A percentile compares a stretch with the other conserved stretches of the same genome.
phyloP scores from a whole-genome alignment of 2,888 invertebrate species.

The Philereme transversata region DNA sequence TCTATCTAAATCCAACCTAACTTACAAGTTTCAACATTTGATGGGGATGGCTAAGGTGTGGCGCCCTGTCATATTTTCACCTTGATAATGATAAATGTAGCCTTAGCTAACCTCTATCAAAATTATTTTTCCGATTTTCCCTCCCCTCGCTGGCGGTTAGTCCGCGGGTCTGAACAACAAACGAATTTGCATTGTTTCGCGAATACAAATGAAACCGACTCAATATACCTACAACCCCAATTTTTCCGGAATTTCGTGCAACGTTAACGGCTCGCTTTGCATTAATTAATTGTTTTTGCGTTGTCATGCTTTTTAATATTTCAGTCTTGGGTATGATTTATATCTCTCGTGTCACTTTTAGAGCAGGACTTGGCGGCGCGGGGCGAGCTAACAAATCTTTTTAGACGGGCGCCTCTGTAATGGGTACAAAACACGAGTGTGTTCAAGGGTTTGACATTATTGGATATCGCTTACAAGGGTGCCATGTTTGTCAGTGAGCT shows the following conservation, averaged over 20 bases:
- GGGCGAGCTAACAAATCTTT: conserved; percentile 41
- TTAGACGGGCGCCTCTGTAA: conserved; percentile 48
- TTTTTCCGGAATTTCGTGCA: conserved; percentile 51
- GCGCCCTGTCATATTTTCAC: conserved; percentile 62
- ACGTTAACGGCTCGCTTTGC: conserved; percentile 47
- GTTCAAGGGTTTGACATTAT: conserved; percentile 60
- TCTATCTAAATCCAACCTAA: background rate
- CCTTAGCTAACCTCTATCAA: conserved; percentile 63
- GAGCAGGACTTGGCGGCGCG: conserved; percentile 33
- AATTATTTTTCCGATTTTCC: conserved; percentile 63
- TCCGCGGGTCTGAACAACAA: conserved; percentile 54
- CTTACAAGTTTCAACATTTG: conserved; percentile 45
- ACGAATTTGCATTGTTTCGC: conserved; percentile 65
- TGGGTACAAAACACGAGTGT: conserved; percentile 55
- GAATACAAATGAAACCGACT: conserved; percentile 50
- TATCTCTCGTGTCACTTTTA: conserved; percentile 47
- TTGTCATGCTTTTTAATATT: conserved; percentile 64
- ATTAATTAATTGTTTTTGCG: conserved; percentile 62
- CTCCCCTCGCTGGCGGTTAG: conserved; percentile 38
- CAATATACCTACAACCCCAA: conserved; percentile 44
- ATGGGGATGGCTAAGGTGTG: conserved; percentile 61
- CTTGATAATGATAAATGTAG: conserved; percentile 78
- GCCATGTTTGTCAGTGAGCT: conserved; percentile 56
- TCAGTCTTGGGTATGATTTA: conserved; percentile 56
- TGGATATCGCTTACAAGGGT: conserved; percentile 69